Evolutionary conservation across 2,113 vertebrate genomes (phyloP), one percentile per base, ranked within the genome.

Genomic region (Caranx ignobilis): DNA sequence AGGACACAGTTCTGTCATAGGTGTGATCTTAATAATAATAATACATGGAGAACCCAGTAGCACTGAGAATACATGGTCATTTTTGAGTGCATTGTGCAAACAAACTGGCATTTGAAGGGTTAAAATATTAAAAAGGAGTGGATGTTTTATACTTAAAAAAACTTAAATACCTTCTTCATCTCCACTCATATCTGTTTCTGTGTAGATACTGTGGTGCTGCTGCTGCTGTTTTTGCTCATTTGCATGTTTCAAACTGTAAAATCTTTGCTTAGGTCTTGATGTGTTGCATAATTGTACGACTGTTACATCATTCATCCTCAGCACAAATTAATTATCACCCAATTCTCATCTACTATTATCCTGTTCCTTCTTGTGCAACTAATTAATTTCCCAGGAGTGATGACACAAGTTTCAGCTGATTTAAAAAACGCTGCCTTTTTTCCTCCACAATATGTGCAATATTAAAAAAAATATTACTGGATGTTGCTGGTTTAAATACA

Each of bases 251-350:
- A 61, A 47, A 41, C 21, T 16, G 41, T 21, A 41, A 82, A 70
- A 70, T 43, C 52, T 50, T 60, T 26, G 39, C 32, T 26, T 26
- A 26, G n/a, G 11, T 47, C 12, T 41, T 79, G 43, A 59, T 78
- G 73, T 72, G 43, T 55, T 81, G 78, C 76, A 70, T 86, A 83
- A 74, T 63, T 68, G 35, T 41, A 59, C 63, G 43, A 64, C 32
- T 65, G 59, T 87, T 87, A 87, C 85, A 81, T 87, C 83, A 69
- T 60, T 65, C 32, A 82, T 71, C 55, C 26, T 26, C 26, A 2
- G 61, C 19, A 47, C 47, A 35, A 55, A 55, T 69, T 82, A 77
- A 79, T 80, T 61, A 74, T 11, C 73, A 41, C 11, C 63, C 13
- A n/a, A 39, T 81, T 57, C 41, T 48, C 31, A 43, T 84, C 57